Evolutionary conservation across 2,113 vertebrate species (phyloP), one percentile per base, ranked within the genome.

Genomic region (Eclectus roratus): DNA sequence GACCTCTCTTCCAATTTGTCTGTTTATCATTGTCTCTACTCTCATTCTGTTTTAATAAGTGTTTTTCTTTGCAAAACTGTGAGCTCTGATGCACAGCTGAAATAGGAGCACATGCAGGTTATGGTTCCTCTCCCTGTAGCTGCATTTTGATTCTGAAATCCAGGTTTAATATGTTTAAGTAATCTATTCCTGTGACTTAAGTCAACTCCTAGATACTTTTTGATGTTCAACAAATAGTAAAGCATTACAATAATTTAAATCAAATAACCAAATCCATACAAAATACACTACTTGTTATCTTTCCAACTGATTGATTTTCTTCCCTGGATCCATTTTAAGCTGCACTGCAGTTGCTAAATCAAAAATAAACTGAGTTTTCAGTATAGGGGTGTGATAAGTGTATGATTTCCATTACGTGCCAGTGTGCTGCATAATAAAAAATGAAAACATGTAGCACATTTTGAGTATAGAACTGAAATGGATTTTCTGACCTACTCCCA

Each of bases 291-390:
- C 69, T 88, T 79, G 80, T 87, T 96, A 89, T 91, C 85, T 96
- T 96, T 91, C 52, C 94, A 64, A 82, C 65, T 92, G 85, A 83
- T 92, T 87, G 94, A 49, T 94, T 96, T 97, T 94, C 88, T 90
- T 92, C 73, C 69, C 28, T 92, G 84, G 61, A 52, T 93, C 65
- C 58, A 47, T 88, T 97, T 82, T 87, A 76, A 89, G 66, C 89
- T 92, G 81, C 27, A 7, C 41, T 85, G 46, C 80, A 72, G 80
- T 85, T 65, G 73, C 49, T 77, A 94, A 96, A 92, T 94, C 15
- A 91, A 94, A 86, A 95, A 72, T 93, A 94, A 94, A 77, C 41
- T 1, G 10, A 64, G 41, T 81, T 93, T 90, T 90, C 73, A 76
- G 86, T 60, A 60, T 19, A 81, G 11, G 65, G 56, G 16, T 31